These are phyloP conservation scores for Conops quadrifasciatus DNA, from an alignment of 2,888 invertebrate species.

Conservation along the genomic window DNA sequence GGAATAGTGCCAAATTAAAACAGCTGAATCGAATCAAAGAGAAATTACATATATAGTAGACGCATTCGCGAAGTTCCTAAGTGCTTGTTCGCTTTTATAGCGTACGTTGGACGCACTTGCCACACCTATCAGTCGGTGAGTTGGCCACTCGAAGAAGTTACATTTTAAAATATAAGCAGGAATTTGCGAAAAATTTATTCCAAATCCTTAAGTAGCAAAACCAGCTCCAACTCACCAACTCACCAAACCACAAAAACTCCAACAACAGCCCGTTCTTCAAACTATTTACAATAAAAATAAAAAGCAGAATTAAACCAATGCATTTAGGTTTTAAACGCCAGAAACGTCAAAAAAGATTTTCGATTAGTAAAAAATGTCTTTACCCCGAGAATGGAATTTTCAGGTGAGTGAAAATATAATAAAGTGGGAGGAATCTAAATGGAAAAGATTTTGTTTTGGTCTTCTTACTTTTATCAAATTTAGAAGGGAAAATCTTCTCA, in stretches of 20 bases:
- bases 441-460: no score
- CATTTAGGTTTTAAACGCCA: conserved; percentile 67
- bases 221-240: conserved; percentile 2
- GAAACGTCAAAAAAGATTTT: conserved; percentile 63
- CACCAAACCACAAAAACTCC: background rate
- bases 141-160: background rate
- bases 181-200: conserved; percentile 16
- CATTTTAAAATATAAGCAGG: no score
- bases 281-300: conserved; percentile 48
- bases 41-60: background rate
- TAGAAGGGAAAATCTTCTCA: no score
- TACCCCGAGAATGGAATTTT: conserved; percentile 66
- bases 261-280: conserved; percentile 42
- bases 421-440: no score
- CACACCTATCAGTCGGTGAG: background rate
- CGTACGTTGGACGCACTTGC: conserved; percentile 19
- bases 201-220: conserved; percentile 7
- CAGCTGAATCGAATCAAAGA: background rate
- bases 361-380: conserved; percentile 65
- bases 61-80: conserved; percentile 13
- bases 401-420: conserved; percentile 52
- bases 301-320: conserved; percentile 65
- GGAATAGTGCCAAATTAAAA: no score
- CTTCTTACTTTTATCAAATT: no score
- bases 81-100: conserved; percentile 14